phyloP scores from a whole-genome alignment of 2,113 vertebrate genomes.

The Butorides virescens region DNA sequence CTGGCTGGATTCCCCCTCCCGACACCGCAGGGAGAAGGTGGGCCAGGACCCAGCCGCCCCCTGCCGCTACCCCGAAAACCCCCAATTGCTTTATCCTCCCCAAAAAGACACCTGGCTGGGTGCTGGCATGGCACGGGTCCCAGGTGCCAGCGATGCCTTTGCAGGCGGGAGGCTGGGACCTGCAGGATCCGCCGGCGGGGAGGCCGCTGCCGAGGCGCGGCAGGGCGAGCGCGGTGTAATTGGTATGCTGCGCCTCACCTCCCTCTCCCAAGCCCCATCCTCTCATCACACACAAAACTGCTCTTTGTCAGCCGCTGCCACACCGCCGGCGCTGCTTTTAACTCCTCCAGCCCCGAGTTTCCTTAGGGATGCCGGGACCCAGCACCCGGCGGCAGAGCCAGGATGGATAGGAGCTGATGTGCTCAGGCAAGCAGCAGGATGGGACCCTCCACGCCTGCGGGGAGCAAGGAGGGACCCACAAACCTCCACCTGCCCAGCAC shows the following conservation, averaged over 20 bases:
- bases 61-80: not conserved
- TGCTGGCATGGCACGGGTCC: not conserved
- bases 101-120: not conserved
- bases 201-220: not conserved
- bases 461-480: not conserved
- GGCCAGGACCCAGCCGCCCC: not conserved
- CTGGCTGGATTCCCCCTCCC: not conserved
- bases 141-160: not conserved
- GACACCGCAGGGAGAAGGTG: not conserved
- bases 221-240: not conserved
- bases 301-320: conserved; percentile 49
- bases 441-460: not conserved
- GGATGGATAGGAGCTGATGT: fast-evolving
- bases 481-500: not conserved
- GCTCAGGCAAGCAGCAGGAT: not conserved
- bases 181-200: not conserved
- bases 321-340: not conserved
- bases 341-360: conserved; percentile 4
- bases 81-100: not conserved
- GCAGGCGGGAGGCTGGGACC: not conserved
- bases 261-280: conserved; percentile 24
- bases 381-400: fast-evolving
- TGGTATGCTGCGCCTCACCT: conserved; percentile 51
- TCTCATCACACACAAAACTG: conserved; percentile 48
- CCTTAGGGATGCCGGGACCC: fast-evolving